A percentile compares a stretch with the other conserved stretches of the same genome.
phyloP scores from a whole-genome alignment of 2,888 invertebrate species.

The Drosophila recens region DNA sequence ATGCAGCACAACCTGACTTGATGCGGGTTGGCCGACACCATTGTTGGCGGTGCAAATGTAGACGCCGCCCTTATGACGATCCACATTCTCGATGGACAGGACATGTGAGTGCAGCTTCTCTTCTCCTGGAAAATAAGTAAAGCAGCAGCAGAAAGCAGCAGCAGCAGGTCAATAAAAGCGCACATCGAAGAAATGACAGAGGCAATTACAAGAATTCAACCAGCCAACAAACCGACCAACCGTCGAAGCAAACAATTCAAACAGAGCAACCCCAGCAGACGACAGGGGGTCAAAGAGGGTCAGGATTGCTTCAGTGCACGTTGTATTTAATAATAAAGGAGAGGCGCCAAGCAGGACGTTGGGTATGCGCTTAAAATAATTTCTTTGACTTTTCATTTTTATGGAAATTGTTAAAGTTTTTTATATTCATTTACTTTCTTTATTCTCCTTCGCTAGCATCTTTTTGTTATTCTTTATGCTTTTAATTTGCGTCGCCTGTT shows the following conservation, averaged over 20 bases:
- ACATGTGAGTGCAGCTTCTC: slow-evolving; percentile 88
- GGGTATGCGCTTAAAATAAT: slow-evolving; percentile 53
- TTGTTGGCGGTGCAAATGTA: slow-evolving; percentile 89
- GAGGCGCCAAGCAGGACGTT: slow-evolving; percentile 26
- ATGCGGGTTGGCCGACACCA: slow-evolving; percentile 88
- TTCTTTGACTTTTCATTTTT: slow-evolving; percentile 75
- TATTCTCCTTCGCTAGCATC: slow-evolving; percentile 14
- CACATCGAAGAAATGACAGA: slow-evolving; percentile 68
- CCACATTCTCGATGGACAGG: slow-evolving; percentile 88
- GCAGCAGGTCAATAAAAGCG: slow-evolving; percentile 63
- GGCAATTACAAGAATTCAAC: slow-evolving; percentile 67
- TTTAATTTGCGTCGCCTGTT: slow-evolving; percentile 50
- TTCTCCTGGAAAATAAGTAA: slow-evolving; percentile 85
- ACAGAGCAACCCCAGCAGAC: slow-evolving; percentile 2
- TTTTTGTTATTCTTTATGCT: slow-evolving; percentile 51
- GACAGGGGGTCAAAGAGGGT: slow-evolving; percentile 21
- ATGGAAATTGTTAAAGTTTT: slow-evolving; percentile 76
- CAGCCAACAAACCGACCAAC: slow-evolving; percentile 29
- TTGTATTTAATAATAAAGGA: slow-evolving; percentile 67
- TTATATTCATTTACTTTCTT: slow-evolving; percentile 67
- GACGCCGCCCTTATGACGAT: slow-evolving; percentile 88
- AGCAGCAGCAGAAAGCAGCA: slow-evolving; percentile 36
- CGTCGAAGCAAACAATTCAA: slow-evolving; percentile 31
- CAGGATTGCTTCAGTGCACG: slow-evolving; percentile 45
- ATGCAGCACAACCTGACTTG: slow-evolving; percentile 88